phyloP scores from a whole-genome alignment of 2,797 vertebrate genomes.

The Linurgus olivaceus region DNA sequence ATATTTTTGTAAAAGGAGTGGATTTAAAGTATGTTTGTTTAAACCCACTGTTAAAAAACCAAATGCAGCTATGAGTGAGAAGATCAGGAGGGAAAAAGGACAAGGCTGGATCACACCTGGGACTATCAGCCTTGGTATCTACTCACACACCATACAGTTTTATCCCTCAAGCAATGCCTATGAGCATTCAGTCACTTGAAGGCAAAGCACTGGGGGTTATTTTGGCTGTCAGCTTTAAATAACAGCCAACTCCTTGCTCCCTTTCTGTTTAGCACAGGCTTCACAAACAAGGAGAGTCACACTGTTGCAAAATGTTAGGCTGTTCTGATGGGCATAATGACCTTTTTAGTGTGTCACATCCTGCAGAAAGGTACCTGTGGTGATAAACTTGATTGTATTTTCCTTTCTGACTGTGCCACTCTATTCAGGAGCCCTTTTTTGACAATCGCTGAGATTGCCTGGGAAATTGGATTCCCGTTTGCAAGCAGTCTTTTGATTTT shows the following conservation, averaged over 20 bases:
- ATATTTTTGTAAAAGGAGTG: slow-evolving; percentile 15
- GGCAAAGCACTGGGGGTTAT: background rate
- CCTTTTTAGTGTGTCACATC: background rate
- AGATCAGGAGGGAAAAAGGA: background rate
- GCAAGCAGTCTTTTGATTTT: background rate
- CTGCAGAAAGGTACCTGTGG: background rate
- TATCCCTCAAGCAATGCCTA: background rate
- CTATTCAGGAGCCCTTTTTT: background rate
- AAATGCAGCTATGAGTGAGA: background rate
- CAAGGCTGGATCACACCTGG: background rate
- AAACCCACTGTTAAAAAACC: background rate
- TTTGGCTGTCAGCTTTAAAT: slow-evolving; percentile 3
- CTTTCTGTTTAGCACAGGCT: slow-evolving; percentile 20
- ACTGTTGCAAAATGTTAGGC: background rate
- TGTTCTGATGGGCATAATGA: background rate
- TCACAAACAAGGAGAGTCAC: background rate
- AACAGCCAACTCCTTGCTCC: background rate
- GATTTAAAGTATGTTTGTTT: slow-evolving; percentile 11
- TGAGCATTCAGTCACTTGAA: background rate
- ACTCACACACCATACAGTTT: background rate
- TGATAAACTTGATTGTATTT: background rate
- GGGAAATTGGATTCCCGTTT: background rate
- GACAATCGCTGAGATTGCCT: background rate
- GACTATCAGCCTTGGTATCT: background rate
- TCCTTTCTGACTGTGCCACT: background rate